phyloP scores from a whole-genome alignment of 30 jellyfish, hydroid and myxozoan genomes.

The Pseudorhiza aurosa region DNA sequence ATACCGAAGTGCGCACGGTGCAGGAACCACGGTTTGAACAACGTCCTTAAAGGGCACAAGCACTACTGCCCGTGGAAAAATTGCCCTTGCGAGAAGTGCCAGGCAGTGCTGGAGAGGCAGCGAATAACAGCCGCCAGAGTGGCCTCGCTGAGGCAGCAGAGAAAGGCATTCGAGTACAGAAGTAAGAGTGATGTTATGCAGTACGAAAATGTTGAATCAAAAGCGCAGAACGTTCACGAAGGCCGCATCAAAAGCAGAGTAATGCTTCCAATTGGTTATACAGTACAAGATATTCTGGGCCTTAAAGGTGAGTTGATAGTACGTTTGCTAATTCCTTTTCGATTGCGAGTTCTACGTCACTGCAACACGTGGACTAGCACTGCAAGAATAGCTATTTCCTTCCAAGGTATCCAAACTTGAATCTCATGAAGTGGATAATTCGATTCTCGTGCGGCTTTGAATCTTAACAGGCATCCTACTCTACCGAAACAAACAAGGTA shows the following conservation, averaged over 20 bases:
- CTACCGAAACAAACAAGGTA: too few relatives aligned
- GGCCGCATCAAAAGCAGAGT: conserved; percentile 23
- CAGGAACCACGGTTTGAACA: conserved; percentile 57
- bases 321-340: too few relatives aligned
- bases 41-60: conserved; percentile 64
- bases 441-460: too few relatives aligned
- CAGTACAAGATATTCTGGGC: conserved; percentile 52
- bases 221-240: not conserved
- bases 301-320: not conserved
- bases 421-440: too few relatives aligned
- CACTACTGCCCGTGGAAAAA: conserved; percentile 72
- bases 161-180: conserved; percentile 47
- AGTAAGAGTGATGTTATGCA: not conserved
- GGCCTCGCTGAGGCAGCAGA: conserved; percentile 68
- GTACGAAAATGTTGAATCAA: not conserved
- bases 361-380: too few relatives aligned
- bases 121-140: conserved; percentile 71
- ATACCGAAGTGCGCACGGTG: conserved; percentile 78
- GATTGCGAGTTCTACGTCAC: too few relatives aligned
- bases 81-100: conserved; percentile 67
- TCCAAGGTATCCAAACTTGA: too few relatives aligned
- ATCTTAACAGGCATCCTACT: too few relatives aligned
- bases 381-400: too few relatives aligned
- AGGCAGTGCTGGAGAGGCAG: conserved; percentile 63
- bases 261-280: conserved; percentile 40